Evolutionary conservation across 2,888 invertebrate genomes (phyloP).

Genomic region (Standfussiana lucernea): DNA sequence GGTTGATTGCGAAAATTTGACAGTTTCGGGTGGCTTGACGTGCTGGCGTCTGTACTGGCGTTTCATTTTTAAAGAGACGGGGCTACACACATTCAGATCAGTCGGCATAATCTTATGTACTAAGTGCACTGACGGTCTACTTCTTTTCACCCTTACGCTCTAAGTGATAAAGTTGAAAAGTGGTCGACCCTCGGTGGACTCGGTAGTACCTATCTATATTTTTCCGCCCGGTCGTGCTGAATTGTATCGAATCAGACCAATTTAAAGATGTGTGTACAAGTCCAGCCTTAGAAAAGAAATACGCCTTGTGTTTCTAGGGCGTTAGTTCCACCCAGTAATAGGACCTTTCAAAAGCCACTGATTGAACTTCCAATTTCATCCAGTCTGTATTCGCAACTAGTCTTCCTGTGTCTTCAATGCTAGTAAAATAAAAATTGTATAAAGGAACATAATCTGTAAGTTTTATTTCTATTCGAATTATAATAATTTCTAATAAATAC

Average conservation of each 20-base stretch:
- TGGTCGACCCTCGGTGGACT: no score
- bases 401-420: conserved; percentile 49
- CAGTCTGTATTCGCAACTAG: conserved; percentile 44
- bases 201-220: not conserved
- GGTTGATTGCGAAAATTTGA: no score
- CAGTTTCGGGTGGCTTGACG: no score
- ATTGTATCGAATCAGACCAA: not conserved
- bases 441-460: conserved; percentile 44
- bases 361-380: conserved; percentile 35
- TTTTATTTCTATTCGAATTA: conserved; percentile 42
- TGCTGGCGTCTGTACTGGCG: no score
- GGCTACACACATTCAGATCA: not conserved
- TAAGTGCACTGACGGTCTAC: no score
- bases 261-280: not conserved
- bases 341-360: conserved; percentile 6
- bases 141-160: not conserved
- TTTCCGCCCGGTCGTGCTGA: not conserved
- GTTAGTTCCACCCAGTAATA: not conserved
- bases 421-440: conserved; percentile 44
- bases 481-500: conserved; percentile 22
- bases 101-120: not conserved
- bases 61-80: not conserved
- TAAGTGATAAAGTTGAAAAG: no score
- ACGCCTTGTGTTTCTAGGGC: not conserved
- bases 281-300: not conserved